phyloP scores from a whole-genome alignment of 2,113 vertebrate species.

The Thymallus thymallus region DNA sequence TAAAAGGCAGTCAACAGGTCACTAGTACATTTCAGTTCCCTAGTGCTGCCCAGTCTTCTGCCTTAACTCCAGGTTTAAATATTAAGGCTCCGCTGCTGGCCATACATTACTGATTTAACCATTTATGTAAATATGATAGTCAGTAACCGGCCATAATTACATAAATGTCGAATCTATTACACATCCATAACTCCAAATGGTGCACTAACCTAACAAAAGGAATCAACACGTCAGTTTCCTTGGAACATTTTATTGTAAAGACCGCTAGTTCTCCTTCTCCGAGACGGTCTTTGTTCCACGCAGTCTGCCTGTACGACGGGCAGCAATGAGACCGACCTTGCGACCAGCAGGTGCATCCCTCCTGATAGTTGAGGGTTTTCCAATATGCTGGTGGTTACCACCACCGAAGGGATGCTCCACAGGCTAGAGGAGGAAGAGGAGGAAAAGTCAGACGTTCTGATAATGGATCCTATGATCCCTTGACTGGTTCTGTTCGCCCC shows the following conservation, averaged over 20 bases:
- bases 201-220: not conserved
- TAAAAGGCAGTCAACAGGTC: too few species aligned
- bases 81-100: too few species aligned
- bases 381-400: slow-evolving; percentile 99
- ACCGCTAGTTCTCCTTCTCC: slow-evolving; percentile 93
- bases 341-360: slow-evolving; percentile 96
- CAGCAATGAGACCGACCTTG: slow-evolving; percentile 99
- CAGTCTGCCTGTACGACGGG: slow-evolving; percentile 93
- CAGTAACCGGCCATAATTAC: too few species aligned
- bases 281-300: slow-evolving; percentile 98
- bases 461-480: too few species aligned
- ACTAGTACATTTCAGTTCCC: too few species aligned
- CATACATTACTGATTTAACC: too few species aligned
- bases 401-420: slow-evolving; percentile 99
- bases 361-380: slow-evolving; percentile 96
- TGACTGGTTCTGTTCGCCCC: too few species aligned
- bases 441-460: not conserved
- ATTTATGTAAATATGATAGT: too few species aligned
- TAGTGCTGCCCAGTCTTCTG: too few species aligned
- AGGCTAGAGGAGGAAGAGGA: slow-evolving; percentile 70
- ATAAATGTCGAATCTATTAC: too few species aligned
- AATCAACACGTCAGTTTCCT: slow-evolving; percentile 29
- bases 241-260: slow-evolving; percentile 74
- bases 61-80: too few species aligned
- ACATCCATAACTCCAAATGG: too few species aligned